Percentiles rank a stretch among this genome's conserved stretches.
Evolutionary conservation across 30 jellyfish, hydroid and myxozoan genomes (phyloP).

Genomic region (Sanderia malayensis): DNA sequence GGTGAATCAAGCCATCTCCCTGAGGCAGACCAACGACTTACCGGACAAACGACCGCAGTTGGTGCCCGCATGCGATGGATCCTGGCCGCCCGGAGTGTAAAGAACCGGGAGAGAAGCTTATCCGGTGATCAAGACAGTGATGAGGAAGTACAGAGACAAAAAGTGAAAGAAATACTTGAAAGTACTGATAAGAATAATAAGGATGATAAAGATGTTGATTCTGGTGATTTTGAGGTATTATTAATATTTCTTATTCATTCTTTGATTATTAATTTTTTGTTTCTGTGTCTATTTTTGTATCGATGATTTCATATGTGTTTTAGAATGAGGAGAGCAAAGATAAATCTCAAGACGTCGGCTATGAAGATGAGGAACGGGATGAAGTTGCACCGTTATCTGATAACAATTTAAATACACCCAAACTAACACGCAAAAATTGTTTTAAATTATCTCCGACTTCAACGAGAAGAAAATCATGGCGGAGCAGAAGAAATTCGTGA

Average conservation of each 20-base stretch:
- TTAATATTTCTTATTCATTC: no score
- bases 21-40: slow-evolving; percentile 35
- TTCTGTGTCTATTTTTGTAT: no score
- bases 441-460: slow-evolving; percentile 52
- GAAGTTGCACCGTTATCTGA: slow-evolving; percentile 21
- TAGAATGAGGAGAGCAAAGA: background rate
- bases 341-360: background rate
- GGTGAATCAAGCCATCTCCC: slow-evolving; percentile 38
- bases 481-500: slow-evolving; percentile 63
- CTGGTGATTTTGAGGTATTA: background rate
- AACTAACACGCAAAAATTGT: slow-evolving; percentile 49
- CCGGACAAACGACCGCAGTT: background rate
- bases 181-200: background rate
- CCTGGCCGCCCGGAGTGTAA: slow-evolving; percentile 36
- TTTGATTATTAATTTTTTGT: no score
- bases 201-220: background rate
- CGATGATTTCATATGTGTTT: no score
- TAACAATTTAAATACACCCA: slow-evolving; percentile 40
- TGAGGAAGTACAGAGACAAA: slow-evolving; percentile 32
- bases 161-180: slow-evolving; percentile 35
- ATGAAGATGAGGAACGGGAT: slow-evolving; percentile 10
- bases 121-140: slow-evolving; percentile 2
- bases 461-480: slow-evolving; percentile 56
- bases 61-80: slow-evolving; percentile 54
- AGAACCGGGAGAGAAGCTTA: background rate